Conservation (phyloP, 2,888 invertebrate species). For the Eupsilia transversa region DNA sequence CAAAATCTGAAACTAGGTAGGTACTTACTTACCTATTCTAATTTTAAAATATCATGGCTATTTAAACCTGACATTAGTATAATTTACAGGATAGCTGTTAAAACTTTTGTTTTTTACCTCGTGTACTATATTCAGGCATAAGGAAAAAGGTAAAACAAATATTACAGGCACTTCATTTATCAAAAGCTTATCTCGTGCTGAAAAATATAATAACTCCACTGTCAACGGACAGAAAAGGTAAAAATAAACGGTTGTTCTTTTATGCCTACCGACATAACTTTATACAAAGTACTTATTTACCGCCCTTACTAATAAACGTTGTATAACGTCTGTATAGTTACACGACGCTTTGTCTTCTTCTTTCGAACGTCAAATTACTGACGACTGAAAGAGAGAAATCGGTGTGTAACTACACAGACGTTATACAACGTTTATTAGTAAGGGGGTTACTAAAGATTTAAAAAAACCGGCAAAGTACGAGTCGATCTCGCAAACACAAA, state of each 20-base stretch:
- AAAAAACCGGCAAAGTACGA: neutral
- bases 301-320: too few relatives aligned
- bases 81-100: neutral
- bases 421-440: too few relatives aligned
- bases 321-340: too few relatives aligned
- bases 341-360: too few relatives aligned
- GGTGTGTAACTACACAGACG: too few relatives aligned
- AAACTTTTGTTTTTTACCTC: constrained; percentile 37
- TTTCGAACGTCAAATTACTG: too few relatives aligned
- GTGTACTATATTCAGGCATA: neutral
- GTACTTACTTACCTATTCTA: too few relatives aligned
- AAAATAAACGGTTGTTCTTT: constrained; percentile 7
- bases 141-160: constrained; percentile 37
- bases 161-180: constrained; percentile 17
- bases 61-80: constrained; percentile 1
- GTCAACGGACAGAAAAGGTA: constrained; percentile 25
- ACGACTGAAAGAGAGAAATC: too few relatives aligned
- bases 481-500: too few relatives aligned
- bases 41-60: constrained; percentile 8
- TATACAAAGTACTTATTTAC: neutral
- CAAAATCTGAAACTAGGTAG: neutral
- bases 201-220: constrained; percentile 30
- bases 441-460: neutral
- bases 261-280: neutral
- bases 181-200: constrained; percentile 41